Evolutionary conservation across 2,888 invertebrate species (phyloP).

Genomic region (Gari tellinella): DNA sequence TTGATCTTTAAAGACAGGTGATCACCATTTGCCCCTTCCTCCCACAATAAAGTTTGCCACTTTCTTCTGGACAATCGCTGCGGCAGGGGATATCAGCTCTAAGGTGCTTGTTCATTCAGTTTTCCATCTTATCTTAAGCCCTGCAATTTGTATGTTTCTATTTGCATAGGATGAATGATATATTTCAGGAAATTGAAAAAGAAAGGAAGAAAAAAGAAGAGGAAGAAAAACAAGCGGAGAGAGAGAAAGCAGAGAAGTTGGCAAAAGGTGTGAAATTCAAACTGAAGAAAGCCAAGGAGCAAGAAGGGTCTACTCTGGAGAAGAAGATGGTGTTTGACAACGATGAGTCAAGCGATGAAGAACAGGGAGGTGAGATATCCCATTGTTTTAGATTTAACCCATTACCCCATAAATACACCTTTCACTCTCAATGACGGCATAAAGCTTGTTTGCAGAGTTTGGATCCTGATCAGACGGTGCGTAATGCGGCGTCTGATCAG

Average conservation of each 20-base stretch:
- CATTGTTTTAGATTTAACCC: background rate
- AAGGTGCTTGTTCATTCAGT: too few species aligned
- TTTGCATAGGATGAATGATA: too few species aligned
- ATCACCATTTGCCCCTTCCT: too few species aligned
- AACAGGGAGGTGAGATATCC: slow-evolving; percentile 42
- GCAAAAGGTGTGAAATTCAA: slow-evolving; percentile 75
- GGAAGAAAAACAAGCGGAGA: slow-evolving; percentile 61
- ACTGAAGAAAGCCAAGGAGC: slow-evolving; percentile 74
- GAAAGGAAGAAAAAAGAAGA: slow-evolving; percentile 51
- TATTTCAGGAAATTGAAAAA: slow-evolving; percentile 54
- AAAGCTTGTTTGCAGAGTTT: too few species aligned
- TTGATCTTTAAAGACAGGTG: too few species aligned
- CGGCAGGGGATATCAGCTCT: too few species aligned
- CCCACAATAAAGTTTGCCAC: too few species aligned
- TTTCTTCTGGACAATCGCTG: too few species aligned
- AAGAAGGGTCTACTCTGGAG: slow-evolving; percentile 65
- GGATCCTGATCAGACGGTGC: too few species aligned
- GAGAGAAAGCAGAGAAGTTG: slow-evolving; percentile 63
- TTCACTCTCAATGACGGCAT: background rate
- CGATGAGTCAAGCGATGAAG: slow-evolving; percentile 79
- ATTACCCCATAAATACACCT: background rate
- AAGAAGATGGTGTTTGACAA: slow-evolving; percentile 76
- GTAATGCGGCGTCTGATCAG: too few species aligned
- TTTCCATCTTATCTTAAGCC: too few species aligned
- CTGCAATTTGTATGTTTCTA: too few species aligned